Evolutionary conservation across 2,888 invertebrate species (phyloP), one percentile per base, ranked within the genome.

Genomic region (Cheilosia pagana): DNA sequence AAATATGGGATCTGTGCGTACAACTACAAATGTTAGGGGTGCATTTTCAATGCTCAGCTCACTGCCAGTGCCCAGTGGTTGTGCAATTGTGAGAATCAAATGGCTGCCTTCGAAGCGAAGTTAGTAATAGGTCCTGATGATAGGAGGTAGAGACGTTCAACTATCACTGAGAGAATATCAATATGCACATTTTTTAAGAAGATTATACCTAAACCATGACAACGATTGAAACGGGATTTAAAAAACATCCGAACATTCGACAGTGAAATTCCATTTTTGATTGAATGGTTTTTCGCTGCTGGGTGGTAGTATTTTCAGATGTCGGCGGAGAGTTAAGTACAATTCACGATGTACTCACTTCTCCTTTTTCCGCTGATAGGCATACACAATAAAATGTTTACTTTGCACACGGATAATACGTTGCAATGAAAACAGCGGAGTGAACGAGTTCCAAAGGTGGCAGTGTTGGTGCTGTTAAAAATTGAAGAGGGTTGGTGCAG

Each of bases 401-500:
- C 85, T 67, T 71, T 76, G 59, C 43, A 60, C 75, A 67, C 14
- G 85, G 79, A 85, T 85, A 85, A 85, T 81, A 62, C 85, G 55
- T 57, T 71, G 60, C 75, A 67, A 67, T 50, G 60, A 85, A 85
- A 85, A 85, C 62, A 85, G 63, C 70, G 25, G 35, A 35, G 63
- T 52, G 53, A 70, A 70, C 50, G 74, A 75, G 74, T 74, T 72
- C 65, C 45, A 8, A 53, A 60, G 59, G 60, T 74, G 79, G 35
- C 67, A 68, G 50, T 52, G 43, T 48, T 39, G 10, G 50, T 39
- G 21, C 35, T 68, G 25, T 48, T 63, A 25, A 25, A 43, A 21
- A 68, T 35, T 53, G 14, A 50, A 41, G 48, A 60, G 72, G 65
- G 81, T 35, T 65, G 41, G 48, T 55, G 60, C 48, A 78, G 83